Evolutionary conservation across 37 sponge, comb jelly and placozoan genomes (phyloP).

Genomic region (Cladorhizidae sp.): DNA sequence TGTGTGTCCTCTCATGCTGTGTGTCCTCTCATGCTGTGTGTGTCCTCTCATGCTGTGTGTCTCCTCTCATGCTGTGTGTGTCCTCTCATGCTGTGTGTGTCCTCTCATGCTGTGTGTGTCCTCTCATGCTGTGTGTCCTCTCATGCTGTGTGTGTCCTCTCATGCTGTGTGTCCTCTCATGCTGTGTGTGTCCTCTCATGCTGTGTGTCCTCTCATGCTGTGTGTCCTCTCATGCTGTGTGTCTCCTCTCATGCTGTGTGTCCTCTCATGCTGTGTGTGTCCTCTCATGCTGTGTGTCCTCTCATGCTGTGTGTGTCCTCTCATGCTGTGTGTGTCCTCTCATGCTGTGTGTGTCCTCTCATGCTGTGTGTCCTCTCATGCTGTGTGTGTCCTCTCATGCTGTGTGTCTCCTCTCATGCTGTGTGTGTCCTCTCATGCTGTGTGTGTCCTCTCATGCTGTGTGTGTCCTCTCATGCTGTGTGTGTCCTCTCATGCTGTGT

Average conservation of each 20-base stretch:
- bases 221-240: no score
- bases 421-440: not conserved
- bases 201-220: not conserved
- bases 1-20: not conserved
- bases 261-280: not conserved
- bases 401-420: not conserved
- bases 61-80: not conserved
- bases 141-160: not conserved
- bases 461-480: not conserved
- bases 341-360: not conserved
- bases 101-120: not conserved
- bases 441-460: not conserved
- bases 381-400: no score
- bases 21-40: not conserved
- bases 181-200: not conserved
- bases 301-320: not conserved
- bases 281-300: not conserved
- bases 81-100: not conserved
- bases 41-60: no score
- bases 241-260: not conserved
- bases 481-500: not conserved
- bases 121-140: not conserved
- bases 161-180: not conserved
- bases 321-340: not conserved
- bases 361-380: not conserved